phyloP scores from a whole-genome alignment of 2,888 invertebrate genomes.

The Platycheirus albimanus region DNA sequence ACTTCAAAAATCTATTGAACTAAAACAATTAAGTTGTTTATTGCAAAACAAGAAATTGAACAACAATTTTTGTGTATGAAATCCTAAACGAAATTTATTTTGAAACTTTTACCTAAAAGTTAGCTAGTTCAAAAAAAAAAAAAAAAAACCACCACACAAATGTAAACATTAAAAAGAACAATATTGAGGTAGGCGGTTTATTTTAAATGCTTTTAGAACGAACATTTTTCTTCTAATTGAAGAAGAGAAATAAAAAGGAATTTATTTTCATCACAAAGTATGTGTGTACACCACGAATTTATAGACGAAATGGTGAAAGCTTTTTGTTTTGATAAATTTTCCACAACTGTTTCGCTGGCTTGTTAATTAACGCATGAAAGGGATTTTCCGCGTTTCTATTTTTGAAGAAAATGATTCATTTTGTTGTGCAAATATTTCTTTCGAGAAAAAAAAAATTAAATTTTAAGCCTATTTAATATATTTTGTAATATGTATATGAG shows the following conservation, averaged over 20 bases:
- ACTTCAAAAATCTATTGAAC: neutral
- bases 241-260: neutral
- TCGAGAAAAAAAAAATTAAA: slow-evolving; percentile 11
- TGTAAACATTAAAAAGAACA: neutral
- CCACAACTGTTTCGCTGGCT: slow-evolving; percentile 32
- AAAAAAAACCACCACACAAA: neutral
- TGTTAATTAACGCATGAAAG: slow-evolving; percentile 37
- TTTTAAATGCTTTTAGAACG: neutral
- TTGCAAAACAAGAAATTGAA: neutral
- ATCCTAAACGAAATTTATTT: neutral
- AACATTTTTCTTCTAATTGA: neutral
- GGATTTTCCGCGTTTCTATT: slow-evolving; percentile 45
- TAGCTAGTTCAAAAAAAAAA: no score
- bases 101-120: neutral
- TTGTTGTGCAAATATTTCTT: slow-evolving; percentile 24
- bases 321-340: slow-evolving; percentile 42
- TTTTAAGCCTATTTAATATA: no score
- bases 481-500: no score
- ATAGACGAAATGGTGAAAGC: slow-evolving; percentile 34
- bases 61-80: neutral
- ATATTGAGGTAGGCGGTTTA: neutral
- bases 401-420: slow-evolving; percentile 36
- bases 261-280: neutral
- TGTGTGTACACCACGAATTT: neutral
- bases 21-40: neutral